phyloP scores from a whole-genome alignment of 2,888 invertebrate species.

The Cremastobaeus sp. region DNA sequence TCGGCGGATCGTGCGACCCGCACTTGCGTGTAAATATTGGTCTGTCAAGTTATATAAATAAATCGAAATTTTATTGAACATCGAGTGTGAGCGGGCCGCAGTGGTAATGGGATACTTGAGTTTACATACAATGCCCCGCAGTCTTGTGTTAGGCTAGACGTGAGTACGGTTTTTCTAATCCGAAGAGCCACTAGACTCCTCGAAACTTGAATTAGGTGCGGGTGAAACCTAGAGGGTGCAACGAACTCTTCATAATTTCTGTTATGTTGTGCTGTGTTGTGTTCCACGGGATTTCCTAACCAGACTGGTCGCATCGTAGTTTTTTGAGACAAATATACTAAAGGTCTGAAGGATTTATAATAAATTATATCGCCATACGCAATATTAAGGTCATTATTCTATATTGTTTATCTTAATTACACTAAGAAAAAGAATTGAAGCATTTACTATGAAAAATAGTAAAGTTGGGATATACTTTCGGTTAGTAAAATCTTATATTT shows the following conservation, averaged over 20 bases:
- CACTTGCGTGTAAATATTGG: conserved; percentile 26
- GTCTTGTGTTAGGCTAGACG: conserved; percentile 39
- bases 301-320: no score
- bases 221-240: conserved; percentile 64
- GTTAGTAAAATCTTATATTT: no score
- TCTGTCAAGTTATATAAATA: conserved; percentile 27
- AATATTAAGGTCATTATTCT: no score
- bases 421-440: no score
- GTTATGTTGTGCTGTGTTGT: conserved; percentile 22
- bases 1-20: not conserved
- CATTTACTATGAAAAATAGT: no score
- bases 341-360: no score
- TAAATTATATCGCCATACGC: no score
- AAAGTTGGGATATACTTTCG: no score
- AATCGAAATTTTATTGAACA: conserved; percentile 39
- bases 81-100: conserved; percentile 19
- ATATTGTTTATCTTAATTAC: no score
- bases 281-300: conserved; percentile 12
- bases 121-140: conserved; percentile 44
- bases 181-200: conserved; percentile 67
- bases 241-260: conserved; percentile 63
- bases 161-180: conserved; percentile 64
- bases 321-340: no score
- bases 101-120: conserved; percentile 46
- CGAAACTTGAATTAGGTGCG: conserved; percentile 63